These are phyloP conservation scores for Drosophila takahashii DNA, from an alignment of 1,140 invertebrate genomes.

Conservation along the genomic window DNA sequence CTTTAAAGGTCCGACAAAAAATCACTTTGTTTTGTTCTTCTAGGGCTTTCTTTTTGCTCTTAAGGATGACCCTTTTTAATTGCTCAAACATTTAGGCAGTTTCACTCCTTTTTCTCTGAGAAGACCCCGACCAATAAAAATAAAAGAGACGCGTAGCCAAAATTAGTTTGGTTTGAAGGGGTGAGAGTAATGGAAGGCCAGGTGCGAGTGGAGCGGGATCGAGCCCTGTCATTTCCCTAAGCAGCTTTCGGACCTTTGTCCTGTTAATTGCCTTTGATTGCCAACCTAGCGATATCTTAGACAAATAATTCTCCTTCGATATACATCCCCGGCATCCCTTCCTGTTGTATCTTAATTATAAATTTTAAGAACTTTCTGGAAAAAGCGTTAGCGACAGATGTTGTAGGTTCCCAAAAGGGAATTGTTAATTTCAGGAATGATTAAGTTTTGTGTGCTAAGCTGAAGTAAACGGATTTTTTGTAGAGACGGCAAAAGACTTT, in stretches of 20 bases:
- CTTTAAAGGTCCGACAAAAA: conserved; percentile 17
- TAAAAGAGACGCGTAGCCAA: conserved; percentile 19
- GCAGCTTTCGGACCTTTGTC: conserved; percentile 32
- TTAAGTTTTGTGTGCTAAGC: background rate
- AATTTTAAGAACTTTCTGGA: conserved; percentile 10
- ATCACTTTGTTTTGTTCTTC: conserved; percentile 18
- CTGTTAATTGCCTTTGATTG: conserved; percentile 50
- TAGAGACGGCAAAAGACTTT: background rate
- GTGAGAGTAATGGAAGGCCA: conserved; percentile 1
- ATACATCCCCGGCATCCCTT: conserved; percentile 5
- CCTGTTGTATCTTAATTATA: conserved; percentile 34
- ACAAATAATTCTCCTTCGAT: conserved; percentile 47
- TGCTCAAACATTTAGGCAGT: conserved; percentile 52
- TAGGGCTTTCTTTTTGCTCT: conserved; percentile 27
- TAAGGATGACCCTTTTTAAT: conserved; percentile 67
- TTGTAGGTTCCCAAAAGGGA: conserved; percentile 15
- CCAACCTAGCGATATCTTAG: conserved; percentile 18
- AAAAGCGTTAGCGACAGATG: conserved; percentile 20
- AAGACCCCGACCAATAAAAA: conserved; percentile 1
- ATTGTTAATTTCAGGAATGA: conserved; percentile 26
- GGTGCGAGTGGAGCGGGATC: conserved; percentile 7
- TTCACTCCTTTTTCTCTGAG: conserved; percentile 24
- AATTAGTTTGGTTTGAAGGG: conserved; percentile 30
- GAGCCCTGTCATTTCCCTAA: conserved; percentile 20
- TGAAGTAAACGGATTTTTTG: conserved; percentile 26